These are phyloP conservation scores for Anoplolepis gracilipes DNA, from an alignment of 1,140 invertebrate genomes.

Conservation along the genomic window DNA sequence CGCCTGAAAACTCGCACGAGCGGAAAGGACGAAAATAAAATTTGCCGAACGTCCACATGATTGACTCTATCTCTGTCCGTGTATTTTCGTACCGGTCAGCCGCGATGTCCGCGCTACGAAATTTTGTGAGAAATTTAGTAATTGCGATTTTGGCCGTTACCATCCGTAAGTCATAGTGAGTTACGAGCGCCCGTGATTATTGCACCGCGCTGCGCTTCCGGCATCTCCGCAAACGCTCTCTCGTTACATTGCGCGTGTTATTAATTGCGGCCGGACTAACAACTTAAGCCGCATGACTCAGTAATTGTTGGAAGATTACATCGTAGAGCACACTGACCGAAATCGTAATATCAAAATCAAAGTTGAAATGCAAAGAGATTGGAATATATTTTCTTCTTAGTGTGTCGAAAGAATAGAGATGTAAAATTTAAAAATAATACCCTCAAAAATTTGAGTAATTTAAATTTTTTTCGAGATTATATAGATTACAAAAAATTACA, in stretches of 20 bases:
- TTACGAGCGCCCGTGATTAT: conserved; percentile 51
- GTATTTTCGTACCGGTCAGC: neutral
- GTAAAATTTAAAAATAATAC: neutral
- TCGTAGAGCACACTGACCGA: conserved; percentile 6
- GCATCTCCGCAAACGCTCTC: conserved; percentile 9
- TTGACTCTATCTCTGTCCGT: conserved; percentile 31
- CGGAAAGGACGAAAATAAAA: conserved; percentile 28
- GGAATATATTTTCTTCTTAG: neutral
- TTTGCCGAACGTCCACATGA: conserved; percentile 44
- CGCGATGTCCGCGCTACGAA: neutral
- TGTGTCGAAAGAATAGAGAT: neutral
- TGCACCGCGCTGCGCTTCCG: conserved; percentile 18
- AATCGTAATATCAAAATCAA: conserved; percentile 8
- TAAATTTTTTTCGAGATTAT: neutral
- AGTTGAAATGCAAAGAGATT: neutral
- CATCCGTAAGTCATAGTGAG: conserved; percentile 34
- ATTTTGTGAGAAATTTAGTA: conserved; percentile 53
- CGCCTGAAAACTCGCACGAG: conserved; percentile 32
- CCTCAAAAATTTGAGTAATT: neutral
- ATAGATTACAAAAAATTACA: neutral
- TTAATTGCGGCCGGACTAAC: conserved; percentile 38
- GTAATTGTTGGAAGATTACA: conserved; percentile 3
- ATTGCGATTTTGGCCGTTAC: conserved; percentile 23
- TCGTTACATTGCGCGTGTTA: neutral
- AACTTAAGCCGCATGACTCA: conserved; percentile 30